Evolutionary conservation across 2,797 vertebrate genomes (phyloP).

Genomic region (Caiman crocodilus): DNA sequence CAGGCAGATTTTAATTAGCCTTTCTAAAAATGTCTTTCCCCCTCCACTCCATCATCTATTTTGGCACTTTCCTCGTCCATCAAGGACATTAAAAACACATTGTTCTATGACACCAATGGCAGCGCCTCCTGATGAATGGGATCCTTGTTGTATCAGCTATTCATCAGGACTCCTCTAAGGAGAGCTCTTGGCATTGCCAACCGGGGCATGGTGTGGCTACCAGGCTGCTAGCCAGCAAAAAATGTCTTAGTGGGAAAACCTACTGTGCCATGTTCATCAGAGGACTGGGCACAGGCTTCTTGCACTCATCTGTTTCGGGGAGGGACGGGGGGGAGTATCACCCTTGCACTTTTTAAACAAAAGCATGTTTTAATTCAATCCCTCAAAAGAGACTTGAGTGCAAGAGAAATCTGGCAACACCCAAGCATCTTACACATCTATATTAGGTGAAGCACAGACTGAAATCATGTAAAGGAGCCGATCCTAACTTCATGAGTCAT

Average conservation of each 20-base stretch:
- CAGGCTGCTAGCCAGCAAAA: not conserved
- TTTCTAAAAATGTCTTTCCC: conserved; percentile 47
- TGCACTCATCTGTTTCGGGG: not conserved
- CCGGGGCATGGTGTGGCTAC: not conserved
- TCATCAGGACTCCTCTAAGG: not conserved
- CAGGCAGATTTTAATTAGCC: conserved; percentile 62
- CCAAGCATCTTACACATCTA: not conserved
- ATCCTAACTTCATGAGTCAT: not conserved
- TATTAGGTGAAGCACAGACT: not conserved
- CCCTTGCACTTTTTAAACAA: not conserved
- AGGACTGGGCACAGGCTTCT: not conserved
- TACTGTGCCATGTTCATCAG: too few relatives aligned
- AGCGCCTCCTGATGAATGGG: not conserved
- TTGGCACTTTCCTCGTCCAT: not conserved
- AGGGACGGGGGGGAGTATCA: too few relatives aligned
- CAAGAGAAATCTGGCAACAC: not conserved
- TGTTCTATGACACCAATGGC: not conserved
- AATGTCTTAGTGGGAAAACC: not conserved
- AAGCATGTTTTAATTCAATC: not conserved
- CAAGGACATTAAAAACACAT: not conserved
- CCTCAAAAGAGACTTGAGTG: not conserved
- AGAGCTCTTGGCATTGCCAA: not conserved
- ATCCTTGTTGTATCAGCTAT: not conserved
- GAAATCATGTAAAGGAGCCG: not conserved
- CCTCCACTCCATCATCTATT: not conserved